These are phyloP conservation scores for Iselma pallidipennis DNA, from an alignment of 2,888 invertebrate species.

Conservation along the genomic window DNA sequence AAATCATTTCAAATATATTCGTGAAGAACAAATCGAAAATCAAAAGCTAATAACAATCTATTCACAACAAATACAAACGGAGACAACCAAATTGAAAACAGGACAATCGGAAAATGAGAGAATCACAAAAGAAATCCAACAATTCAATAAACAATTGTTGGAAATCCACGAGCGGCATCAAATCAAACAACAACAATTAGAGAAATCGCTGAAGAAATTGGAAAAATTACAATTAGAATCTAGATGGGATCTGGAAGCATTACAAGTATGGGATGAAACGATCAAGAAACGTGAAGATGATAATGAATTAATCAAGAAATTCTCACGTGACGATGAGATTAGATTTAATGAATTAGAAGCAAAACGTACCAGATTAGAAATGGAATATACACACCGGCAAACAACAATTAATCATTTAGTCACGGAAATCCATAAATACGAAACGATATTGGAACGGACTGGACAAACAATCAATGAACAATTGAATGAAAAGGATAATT, in stretches of 20 bases:
- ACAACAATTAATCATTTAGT: conserved; percentile 56
- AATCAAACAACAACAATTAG: conserved; percentile 58
- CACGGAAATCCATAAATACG: conserved; percentile 60
- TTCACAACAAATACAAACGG: conserved; percentile 69
- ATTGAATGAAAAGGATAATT: conserved; percentile 67
- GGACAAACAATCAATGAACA: conserved; percentile 57
- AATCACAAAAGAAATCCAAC: conserved; percentile 57
- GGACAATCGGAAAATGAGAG: conserved; percentile 56
- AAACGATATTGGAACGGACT: conserved; percentile 54
- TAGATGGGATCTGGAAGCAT: conserved; percentile 68
- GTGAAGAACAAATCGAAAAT: conserved; percentile 61
- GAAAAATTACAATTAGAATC: conserved; percentile 68
- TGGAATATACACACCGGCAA: conserved; percentile 57
- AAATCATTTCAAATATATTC: conserved; percentile 60
- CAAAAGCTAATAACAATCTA: conserved; percentile 70
- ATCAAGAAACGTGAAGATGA: conserved; percentile 70
- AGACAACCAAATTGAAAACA: conserved; percentile 59
- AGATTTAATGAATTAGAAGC: conserved; percentile 66
- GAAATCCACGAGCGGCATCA: conserved; percentile 56
- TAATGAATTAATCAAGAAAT: conserved; percentile 71
- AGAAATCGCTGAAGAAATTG: conserved; percentile 63
- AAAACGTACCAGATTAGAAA: conserved; percentile 58
- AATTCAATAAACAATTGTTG: conserved; percentile 57
- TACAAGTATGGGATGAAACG: conserved; percentile 73
- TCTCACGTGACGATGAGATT: conserved; percentile 71